Base-by-base conservation (phyloP, 2,113 vertebrate genomes). In the Trogon melanurus region DNA sequence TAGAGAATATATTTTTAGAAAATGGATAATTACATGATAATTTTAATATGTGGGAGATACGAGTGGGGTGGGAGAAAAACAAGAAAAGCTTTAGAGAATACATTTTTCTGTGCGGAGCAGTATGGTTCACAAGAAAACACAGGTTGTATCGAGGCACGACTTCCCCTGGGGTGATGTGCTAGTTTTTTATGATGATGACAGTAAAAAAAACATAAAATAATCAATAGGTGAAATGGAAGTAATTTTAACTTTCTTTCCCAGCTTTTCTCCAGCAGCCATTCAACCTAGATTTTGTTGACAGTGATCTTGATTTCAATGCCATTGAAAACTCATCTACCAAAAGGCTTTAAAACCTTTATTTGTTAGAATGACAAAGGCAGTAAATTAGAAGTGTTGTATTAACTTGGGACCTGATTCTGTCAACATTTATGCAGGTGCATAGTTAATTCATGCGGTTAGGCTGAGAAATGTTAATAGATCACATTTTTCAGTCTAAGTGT, bases 341-440 rank as follows among this genome's bases (percentile, higher is more conserved):
- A 89, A 75, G 27, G 57, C 30, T 91, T 93, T 76, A 50, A 90
- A 72, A 73, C 70, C 72, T 57, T 65, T 44, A 62, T 76, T 89
- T 66, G 22, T 47, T 76, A 45, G 36, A 70, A 78, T 74, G 69
- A 80, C 47, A 29, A 76, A 73, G 32, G 69, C 79, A 75, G 45
- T 88, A 84, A 73, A 79, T 85, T 85, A 76, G 50, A 88, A 92
- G 29, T 44, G n/a, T 83, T 88, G 41, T 76, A 62, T 91, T 92
- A 88, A 73, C 79, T 62, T 78, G 85, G 71, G 85, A 82, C 54
- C 82, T 76, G 58, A 88, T 73, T 94, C 72, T 80, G 62, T 70
- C 85, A 93, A 83, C 60, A 70, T 94, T 93, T 93, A 66, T 83
- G 72, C 85, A 80, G 84, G 76, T 80, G 69, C 57, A 80, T 94